Conservation (phyloP, 53 echinoderm and acorn worm species). For the Patiria pectinifera region DNA sequence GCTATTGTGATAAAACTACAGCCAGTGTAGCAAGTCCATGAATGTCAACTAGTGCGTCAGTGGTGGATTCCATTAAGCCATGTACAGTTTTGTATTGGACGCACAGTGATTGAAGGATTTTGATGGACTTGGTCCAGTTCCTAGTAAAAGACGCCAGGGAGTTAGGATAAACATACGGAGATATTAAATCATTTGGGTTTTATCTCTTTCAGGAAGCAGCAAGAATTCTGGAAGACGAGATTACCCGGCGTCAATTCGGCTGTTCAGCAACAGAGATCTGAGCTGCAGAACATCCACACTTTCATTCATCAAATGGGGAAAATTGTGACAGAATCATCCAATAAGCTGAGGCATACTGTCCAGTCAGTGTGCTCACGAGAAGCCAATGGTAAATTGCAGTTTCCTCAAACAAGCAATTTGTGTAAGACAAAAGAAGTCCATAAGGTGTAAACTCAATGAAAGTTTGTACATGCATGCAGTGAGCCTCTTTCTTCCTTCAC, state of each 20-base stretch:
- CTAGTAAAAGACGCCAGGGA: no score
- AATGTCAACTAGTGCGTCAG: no score
- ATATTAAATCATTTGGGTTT: background rate
- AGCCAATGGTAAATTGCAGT: slow-evolving; percentile 39
- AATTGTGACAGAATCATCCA: slow-evolving; percentile 48
- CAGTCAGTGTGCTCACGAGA: slow-evolving; percentile 54
- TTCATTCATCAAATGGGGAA: slow-evolving; percentile 65
- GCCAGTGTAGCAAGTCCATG: no score
- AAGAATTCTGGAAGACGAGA: slow-evolving; percentile 34
- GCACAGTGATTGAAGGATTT: no score
- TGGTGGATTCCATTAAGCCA: no score
- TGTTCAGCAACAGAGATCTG: slow-evolving; percentile 72
- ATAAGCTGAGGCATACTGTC: slow-evolving; percentile 16
- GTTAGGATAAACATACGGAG: no score
- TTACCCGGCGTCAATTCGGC: slow-evolving; percentile 63
- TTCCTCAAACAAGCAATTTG: background rate
- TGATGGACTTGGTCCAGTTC: no score
- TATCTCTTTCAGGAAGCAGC: slow-evolving; percentile 55
- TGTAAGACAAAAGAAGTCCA: background rate
- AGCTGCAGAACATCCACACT: slow-evolving; percentile 72
- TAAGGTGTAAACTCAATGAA: background rate
- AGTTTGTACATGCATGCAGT: background rate
- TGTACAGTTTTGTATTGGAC: no score
- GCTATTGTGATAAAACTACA: no score
- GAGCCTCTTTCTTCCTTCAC: slow-evolving; percentile 1